Evolutionary conservation across 2,797 vertebrate species (phyloP).

Genomic region (Eurystomus glaucurus): DNA sequence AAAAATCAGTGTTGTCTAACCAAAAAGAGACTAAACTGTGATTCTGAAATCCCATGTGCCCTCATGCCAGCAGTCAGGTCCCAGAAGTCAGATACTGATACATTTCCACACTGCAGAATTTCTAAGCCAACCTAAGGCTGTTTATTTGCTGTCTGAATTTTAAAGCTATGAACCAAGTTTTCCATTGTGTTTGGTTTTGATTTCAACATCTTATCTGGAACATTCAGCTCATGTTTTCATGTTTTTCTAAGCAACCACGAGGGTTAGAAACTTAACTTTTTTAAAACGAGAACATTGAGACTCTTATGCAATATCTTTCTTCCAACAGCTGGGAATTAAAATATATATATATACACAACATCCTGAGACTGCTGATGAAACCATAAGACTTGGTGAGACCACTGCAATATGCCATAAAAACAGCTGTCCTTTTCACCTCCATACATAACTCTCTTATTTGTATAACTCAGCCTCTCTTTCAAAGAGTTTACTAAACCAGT

Average conservation of each 20-base stretch:
- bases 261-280: neutral
- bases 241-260: neutral
- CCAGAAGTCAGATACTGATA: neutral
- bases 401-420: neutral
- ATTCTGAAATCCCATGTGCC: neutral
- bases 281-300: neutral
- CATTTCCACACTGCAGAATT: neutral
- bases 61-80: neutral
- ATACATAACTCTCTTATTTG: neutral
- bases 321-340: neutral
- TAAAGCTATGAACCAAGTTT: slow-evolving; percentile 44
- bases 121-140: neutral
- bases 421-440: neutral
- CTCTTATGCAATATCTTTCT: neutral
- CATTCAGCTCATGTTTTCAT: slow-evolving; percentile 22
- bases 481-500: neutral
- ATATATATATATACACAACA: neutral
- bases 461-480: neutral
- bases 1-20: neutral
- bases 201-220: slow-evolving; percentile 64
- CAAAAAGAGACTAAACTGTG: neutral
- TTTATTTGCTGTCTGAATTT: slow-evolving; percentile 6
- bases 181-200: slow-evolving; percentile 30
- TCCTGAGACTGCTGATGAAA: neutral
- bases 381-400: neutral